Conservation (phyloP, 2,113 vertebrate species). For the Camelus bactrianus region DNA sequence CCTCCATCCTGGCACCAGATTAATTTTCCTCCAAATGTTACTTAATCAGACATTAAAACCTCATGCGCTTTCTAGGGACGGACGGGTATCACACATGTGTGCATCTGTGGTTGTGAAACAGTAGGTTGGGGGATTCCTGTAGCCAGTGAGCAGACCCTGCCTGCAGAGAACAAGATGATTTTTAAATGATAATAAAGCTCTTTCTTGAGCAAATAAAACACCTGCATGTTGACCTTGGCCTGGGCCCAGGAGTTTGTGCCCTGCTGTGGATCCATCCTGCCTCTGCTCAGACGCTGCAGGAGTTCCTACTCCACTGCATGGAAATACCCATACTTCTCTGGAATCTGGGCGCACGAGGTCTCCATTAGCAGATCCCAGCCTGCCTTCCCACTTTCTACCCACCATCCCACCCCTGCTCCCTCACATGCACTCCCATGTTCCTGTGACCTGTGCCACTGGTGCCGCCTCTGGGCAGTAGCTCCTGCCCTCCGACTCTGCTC, state of each 20-base stretch:
- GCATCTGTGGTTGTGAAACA: not conserved
- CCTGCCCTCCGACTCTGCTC: too few species aligned
- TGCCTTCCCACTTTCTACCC: not conserved
- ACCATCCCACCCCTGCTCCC: not conserved
- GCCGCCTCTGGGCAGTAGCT: too few species aligned
- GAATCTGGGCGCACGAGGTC: not conserved
- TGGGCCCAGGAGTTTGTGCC: not conserved
- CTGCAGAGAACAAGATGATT: not conserved
- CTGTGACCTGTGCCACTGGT: too few species aligned
- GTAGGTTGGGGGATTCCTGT: not conserved
- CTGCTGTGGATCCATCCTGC: too few species aligned
- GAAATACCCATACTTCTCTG: not conserved
- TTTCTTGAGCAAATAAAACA: not conserved
- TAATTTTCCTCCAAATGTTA: not conserved
- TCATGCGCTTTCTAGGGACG: not conserved
- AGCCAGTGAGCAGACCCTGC: not conserved
- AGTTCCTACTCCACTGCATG: not conserved
- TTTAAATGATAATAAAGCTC: not conserved
- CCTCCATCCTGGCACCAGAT: not conserved
- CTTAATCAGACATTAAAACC: not conserved
- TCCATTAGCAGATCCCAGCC: rapidly evolving
- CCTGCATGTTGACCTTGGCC: not conserved
- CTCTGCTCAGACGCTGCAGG: not conserved
- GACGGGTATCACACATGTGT: not conserved
- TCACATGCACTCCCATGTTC: rapidly evolving